Evolutionary conservation across 1,140 invertebrate genomes (phyloP), one percentile per base, ranked within the genome.

Genomic region (Achroia grisella): DNA sequence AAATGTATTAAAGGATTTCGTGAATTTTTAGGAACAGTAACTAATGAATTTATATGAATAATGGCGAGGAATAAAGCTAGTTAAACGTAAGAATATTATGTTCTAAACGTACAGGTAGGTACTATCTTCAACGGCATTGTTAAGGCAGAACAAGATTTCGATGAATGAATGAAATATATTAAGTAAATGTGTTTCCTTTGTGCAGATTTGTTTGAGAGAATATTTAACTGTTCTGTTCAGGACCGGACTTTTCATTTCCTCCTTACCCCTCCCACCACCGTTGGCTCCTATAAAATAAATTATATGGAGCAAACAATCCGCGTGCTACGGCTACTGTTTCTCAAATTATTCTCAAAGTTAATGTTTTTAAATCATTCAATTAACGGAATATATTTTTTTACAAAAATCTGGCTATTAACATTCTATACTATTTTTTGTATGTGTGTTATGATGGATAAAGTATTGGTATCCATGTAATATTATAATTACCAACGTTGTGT

Each of bases 241-340:
- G 15, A 50, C 44, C 33, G 60, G 56, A 63, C 52, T 60, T 63
- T 62, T 67, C 63, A 62, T 54, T 57, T 52, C 39, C 35, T 32
- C 41, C 42, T 48, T 48, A 36, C 44, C 32, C 48, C 53, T 34
- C 41, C 42, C 31, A 33, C 29, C 41, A 30, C 33, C 52, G 31
- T 32, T 37, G 46, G 46, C 46, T 54, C 47, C 56, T 65, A 65
- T 62, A 60, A 62, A 62, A 62, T 69, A 62, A 62, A 65, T 69
- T 65, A 69, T 60, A 65, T 62, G 56, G 56, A 62, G 56, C 59
- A 60, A 69, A 69, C 61, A 68, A 68, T 68, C 58, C 57, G 33
- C 51, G 49, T 51, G 12, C 49, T 23, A 10, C 10, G 13, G 6
- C 27, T 30, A 5, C 12, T 34, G 15, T 5, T 13, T 44, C 56